Percentiles rank a stretch among this genome's conserved stretches.
These are phyloP conservation scores for Caloenas nicobarica DNA, from an alignment of 2,113 vertebrate genomes.

Conservation along the genomic window DNA sequence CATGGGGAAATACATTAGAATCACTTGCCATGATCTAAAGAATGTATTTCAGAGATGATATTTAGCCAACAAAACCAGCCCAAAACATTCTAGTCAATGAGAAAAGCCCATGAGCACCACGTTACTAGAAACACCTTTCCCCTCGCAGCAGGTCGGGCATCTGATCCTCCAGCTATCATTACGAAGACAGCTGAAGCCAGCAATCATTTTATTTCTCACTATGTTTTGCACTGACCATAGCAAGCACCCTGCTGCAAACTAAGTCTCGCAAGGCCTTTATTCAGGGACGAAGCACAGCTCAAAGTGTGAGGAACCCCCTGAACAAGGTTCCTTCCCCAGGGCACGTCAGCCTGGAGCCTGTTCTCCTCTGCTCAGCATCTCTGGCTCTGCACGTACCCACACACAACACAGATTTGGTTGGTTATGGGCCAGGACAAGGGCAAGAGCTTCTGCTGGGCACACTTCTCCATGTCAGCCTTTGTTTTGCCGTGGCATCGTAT, in stretches of 20 bases:
- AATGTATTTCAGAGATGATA: background rate
- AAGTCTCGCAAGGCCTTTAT: background rate
- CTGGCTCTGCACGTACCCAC: background rate
- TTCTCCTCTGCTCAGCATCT: background rate
- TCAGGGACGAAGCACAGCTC: background rate
- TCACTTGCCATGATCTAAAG: background rate
- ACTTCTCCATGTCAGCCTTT: background rate
- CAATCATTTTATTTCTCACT: background rate
- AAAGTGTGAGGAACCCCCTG: fast-evolving
- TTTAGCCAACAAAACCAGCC: background rate
- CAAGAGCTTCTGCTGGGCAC: background rate
- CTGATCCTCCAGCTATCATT: background rate
- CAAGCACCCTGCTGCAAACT: background rate
- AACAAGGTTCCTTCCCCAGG: background rate
- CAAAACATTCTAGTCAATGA: background rate
- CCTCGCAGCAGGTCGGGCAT: background rate
- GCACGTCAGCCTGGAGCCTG: fast-evolving
- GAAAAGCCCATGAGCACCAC: background rate
- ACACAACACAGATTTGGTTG: background rate
- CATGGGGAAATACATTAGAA: background rate
- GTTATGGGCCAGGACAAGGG: background rate
- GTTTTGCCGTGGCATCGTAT: background rate
- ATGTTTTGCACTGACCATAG: background rate
- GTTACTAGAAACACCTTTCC: background rate
- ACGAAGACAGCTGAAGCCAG: background rate